Evolutionary conservation across 2,797 vertebrate species (phyloP).

Genomic region (Gymnoscopelus braueri): DNA sequence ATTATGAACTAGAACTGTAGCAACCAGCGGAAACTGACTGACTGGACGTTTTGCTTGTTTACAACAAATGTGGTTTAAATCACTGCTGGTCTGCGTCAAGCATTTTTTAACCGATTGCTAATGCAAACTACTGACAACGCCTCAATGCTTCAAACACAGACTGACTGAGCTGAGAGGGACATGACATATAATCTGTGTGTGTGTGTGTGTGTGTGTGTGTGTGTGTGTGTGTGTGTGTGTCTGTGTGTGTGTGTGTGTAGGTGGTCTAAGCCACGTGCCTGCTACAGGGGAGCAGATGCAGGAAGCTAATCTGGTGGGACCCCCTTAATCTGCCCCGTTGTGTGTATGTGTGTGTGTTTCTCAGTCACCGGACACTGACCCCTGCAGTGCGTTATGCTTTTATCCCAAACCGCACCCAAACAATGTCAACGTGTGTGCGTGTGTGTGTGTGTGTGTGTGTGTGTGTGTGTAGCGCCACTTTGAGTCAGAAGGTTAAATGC

Average conservation of each 20-base stretch:
- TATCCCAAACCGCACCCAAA: too few species aligned
- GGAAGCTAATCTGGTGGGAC: conserved; percentile 68
- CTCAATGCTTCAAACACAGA: background rate
- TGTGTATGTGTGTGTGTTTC: conserved; percentile 6
- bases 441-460: background rate
- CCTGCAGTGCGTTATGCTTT: too few species aligned
- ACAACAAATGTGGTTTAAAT: background rate
- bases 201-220: conserved; percentile 9
- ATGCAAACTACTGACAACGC: background rate
- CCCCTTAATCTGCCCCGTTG: conserved; percentile 63
- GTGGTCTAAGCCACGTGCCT: conserved; percentile 39
- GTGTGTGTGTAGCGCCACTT: background rate
- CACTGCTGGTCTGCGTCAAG: background rate
- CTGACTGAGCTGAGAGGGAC: background rate
- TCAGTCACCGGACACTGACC: too few species aligned
- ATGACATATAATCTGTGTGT: conserved; percentile 18
- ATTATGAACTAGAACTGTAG: background rate
- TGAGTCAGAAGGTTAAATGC: too few species aligned
- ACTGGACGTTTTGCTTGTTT: background rate
- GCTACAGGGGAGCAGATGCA: conserved; percentile 62
- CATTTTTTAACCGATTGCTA: background rate
- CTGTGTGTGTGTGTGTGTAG: conserved; percentile 10
- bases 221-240: conserved; percentile 7
- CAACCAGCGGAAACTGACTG: too few species aligned
- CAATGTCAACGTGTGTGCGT: background rate